These are phyloP conservation scores for Zaprionus bogoriensis DNA, from an alignment of 2,888 invertebrate species.

Conservation along the genomic window DNA sequence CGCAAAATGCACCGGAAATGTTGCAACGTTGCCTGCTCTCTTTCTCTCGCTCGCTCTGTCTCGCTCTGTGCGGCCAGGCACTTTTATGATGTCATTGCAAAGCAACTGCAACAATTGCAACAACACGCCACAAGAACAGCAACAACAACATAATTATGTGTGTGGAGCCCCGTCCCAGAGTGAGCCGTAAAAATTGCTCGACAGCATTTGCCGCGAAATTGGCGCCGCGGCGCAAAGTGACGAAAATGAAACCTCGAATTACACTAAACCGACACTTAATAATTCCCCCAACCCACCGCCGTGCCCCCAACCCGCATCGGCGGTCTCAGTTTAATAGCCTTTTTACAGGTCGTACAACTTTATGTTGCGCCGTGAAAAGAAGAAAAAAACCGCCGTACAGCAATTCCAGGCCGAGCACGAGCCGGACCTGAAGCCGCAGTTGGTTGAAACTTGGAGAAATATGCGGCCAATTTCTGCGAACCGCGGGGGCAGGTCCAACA, in stretches of 20 bases:
- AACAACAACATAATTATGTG: conserved; percentile 61
- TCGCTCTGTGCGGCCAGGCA: conserved; percentile 6
- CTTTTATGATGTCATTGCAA: conserved; percentile 69
- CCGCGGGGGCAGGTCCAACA: conserved; percentile 32
- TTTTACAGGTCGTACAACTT: conserved; percentile 77
- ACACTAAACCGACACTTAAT: conserved; percentile 78
- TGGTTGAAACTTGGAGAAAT: conserved; percentile 35
- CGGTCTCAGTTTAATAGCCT: conserved; percentile 69
- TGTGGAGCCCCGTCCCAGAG: conserved; percentile 40
- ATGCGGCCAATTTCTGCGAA: conserved; percentile 56
- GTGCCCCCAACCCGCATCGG: neutral
- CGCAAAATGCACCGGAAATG: conserved; percentile 72
- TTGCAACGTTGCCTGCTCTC: conserved; percentile 51
- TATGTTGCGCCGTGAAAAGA: conserved; percentile 45
- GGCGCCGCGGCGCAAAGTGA: conserved; percentile 64
- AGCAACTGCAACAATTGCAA: conserved; percentile 30
- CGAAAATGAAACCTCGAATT: conserved; percentile 78
- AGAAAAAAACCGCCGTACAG: conserved; percentile 19
- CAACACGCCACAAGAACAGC: conserved; percentile 25
- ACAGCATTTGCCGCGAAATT: conserved; percentile 49
- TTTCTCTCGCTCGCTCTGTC: neutral
- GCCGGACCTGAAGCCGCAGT: neutral
- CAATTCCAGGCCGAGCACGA: neutral
- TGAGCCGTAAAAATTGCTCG: conserved; percentile 63
- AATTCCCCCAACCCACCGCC: conserved; percentile 42